Evolutionary conservation across 2,888 invertebrate species (phyloP).

Genomic region (Drosophila emarginata): DNA sequence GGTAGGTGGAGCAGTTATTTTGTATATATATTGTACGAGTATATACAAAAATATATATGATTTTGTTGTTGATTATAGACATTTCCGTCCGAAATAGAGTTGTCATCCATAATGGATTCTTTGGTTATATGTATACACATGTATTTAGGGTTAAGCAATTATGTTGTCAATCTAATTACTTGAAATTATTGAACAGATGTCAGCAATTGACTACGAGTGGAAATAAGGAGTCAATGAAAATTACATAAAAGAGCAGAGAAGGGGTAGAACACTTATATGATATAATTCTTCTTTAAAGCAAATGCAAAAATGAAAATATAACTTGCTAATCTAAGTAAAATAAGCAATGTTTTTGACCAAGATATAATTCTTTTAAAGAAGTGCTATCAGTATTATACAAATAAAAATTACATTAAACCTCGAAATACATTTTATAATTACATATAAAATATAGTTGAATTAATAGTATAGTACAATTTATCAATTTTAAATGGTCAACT

Average conservation of each 20-base stretch:
- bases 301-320: too few relatives aligned
- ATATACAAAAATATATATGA: conserved; percentile 23
- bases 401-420: too few relatives aligned
- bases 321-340: too few relatives aligned
- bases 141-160: conserved; percentile 48
- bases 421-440: too few relatives aligned
- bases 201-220: conserved; percentile 14
- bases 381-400: too few relatives aligned
- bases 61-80: conserved; percentile 47
- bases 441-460: too few relatives aligned
- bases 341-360: too few relatives aligned
- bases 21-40: conserved; percentile 10
- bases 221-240: conserved; percentile 13
- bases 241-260: not conserved
- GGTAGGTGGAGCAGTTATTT: conserved; percentile 48
- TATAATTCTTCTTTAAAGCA: too few relatives aligned
- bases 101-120: conserved; percentile 17
- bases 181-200: conserved; percentile 47
- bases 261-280: too few relatives aligned
- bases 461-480: too few relatives aligned
- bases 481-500: too few relatives aligned
- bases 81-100: conserved; percentile 40
- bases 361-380: too few relatives aligned
- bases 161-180: conserved; percentile 60
- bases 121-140: not conserved